phyloP scores from a whole-genome alignment of 1,140 invertebrate genomes.

The Muscidifurax raptorellus region DNA sequence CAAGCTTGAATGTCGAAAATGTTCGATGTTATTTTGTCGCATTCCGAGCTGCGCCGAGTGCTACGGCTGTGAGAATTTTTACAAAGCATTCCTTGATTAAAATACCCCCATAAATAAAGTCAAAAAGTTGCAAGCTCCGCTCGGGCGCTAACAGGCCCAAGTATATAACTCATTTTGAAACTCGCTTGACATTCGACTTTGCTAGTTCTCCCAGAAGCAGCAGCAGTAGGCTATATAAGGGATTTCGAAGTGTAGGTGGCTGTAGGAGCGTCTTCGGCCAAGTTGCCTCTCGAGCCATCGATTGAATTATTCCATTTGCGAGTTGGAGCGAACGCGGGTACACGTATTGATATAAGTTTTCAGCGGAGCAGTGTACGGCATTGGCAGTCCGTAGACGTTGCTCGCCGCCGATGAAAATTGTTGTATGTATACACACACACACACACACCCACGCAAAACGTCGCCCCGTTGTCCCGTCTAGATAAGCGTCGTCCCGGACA shows the following conservation, averaged over 20 bases:
- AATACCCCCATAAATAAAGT: not conserved
- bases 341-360: slow-evolving; percentile 23
- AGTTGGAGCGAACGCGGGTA: not conserved
- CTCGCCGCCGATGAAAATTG: not conserved
- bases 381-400: not conserved
- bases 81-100: not conserved
- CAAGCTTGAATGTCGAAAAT: not conserved
- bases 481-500: not conserved
- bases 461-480: not conserved
- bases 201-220: not conserved
- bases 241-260: not conserved
- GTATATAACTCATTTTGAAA: slow-evolving; percentile 9
- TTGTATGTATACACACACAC: not conserved
- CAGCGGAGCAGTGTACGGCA: not conserved
- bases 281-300: slow-evolving; percentile 10
- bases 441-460: too few relatives aligned
- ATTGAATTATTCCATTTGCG: slow-evolving; percentile 42
- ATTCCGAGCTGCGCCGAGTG: too few relatives aligned
- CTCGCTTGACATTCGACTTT: not conserved
- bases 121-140: not conserved
- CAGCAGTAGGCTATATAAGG: not conserved
- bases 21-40: not conserved
- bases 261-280: not conserved
- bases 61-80: not conserved
- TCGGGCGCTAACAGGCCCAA: not conserved